Base-by-base conservation (phyloP, 2,113 vertebrate species). In the Scalopus aquaticus region DNA sequence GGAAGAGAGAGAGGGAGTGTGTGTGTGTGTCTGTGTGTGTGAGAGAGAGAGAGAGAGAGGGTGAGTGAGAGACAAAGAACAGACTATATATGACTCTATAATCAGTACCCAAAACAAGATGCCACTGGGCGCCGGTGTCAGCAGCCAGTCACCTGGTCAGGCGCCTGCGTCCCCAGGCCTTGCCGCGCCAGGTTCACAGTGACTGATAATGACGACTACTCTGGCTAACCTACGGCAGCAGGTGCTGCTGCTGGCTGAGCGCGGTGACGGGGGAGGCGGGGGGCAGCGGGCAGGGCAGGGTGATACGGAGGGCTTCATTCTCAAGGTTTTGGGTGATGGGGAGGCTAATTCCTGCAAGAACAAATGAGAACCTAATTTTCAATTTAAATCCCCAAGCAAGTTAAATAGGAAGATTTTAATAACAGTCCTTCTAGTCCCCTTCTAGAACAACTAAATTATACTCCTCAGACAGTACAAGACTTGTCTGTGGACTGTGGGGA, bases 401-500 rank as follows among this genome's bases (percentile, higher is more conserved):
- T 98, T 98, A 96, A 97, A 98, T 73, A 97, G 92, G 92, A 94
- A 97, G 93, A 76, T 90, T 95, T 58, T 17, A 84, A 80, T 0
- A 96, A 95, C 88, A 93, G 93, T 88, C 88, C 80, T 37, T 91
- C 8, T 17, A 96, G 87, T 97, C 96, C 88, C 87, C 80, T 44
- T 16, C 51, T 72, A 96, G 93, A 97, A 49, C 82, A 95, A 96
- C 17, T 95, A 79, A 90, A 94, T 24, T 88, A 95, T 1, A 69
- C 49, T 97, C 97, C 13, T 99, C 99, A 99, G 95, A 99, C 99
- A 42, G 99, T 99, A 98, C 99, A 99, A 80, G 99, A 99, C 98
- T 99, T 99, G 98, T 99, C 99, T 2, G 98, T 96, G 65, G 99
- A 97, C 96, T 99, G 99, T 95, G 99, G 98, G n/a, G 99, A 97